Conservation (phyloP, 2,888 invertebrate species). For the Dinocampus coccinellae region DNA sequence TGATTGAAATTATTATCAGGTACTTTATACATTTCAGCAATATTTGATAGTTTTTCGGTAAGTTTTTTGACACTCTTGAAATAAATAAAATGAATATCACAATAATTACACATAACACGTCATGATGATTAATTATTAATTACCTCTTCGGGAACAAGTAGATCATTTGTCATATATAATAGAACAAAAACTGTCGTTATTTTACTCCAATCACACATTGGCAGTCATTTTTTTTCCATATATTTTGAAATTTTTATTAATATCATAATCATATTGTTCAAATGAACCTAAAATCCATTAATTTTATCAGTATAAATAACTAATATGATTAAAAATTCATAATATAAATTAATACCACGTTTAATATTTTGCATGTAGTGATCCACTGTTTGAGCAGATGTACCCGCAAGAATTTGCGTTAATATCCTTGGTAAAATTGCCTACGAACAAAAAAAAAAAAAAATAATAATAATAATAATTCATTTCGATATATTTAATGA, state of each 20-base stretch:
- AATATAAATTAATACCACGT: constrained; percentile 19
- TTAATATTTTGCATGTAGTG: constrained; percentile 38
- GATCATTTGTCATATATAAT: constrained; percentile 50
- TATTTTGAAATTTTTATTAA: constrained; percentile 39
- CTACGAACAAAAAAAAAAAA: constrained; percentile 29
- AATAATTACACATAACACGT: neutral
- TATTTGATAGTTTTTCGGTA: constrained; percentile 41
- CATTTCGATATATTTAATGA: too few species aligned
- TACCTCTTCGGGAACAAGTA: constrained; percentile 38
- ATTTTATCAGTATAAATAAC: neutral
- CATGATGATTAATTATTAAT: neutral
- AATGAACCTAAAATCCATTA: constrained; percentile 36
- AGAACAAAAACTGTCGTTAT: constrained; percentile 46
- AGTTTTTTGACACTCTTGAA: constrained; percentile 45
- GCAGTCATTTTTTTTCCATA: constrained; percentile 43
- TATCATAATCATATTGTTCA: constrained; percentile 46
- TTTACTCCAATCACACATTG: constrained; percentile 48
- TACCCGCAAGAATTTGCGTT: constrained; percentile 40
- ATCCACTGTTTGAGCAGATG: constrained; percentile 24
- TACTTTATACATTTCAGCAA: constrained; percentile 38
- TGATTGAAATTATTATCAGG: constrained; percentile 38
- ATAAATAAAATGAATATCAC: neutral
- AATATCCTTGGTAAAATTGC: constrained; percentile 36
- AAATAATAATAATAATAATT: too few species aligned
- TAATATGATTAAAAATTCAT: neutral